Evolutionary conservation across 92 coral and sea anemone species (phyloP).

Genomic region (Pocillopora meandrina): DNA sequence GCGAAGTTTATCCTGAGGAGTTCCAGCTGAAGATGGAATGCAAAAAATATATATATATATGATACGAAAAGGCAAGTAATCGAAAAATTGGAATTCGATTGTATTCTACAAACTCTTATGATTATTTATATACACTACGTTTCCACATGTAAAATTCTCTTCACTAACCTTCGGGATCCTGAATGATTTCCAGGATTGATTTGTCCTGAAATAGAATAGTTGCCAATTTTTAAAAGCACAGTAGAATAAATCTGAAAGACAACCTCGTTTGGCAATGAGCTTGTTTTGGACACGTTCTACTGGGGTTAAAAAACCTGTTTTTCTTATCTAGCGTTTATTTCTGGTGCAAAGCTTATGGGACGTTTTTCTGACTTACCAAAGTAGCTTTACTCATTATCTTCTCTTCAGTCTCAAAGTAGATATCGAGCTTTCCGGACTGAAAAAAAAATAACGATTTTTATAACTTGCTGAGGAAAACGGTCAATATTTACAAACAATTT

Average conservation of each 20-base stretch:
- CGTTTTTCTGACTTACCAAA: conserved; percentile 57
- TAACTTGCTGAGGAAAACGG: neutral
- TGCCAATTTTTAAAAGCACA: neutral
- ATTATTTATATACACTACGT: no score
- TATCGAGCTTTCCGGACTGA: conserved; percentile 90
- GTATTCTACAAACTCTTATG: no score
- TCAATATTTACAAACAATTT: no score
- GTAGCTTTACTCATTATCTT: conserved; percentile 98
- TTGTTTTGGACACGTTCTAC: neutral
- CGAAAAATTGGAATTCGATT: no score
- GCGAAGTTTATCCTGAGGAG: conserved; percentile 94
- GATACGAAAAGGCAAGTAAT: no score
- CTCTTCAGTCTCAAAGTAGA: conserved; percentile 96
- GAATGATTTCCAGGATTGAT: conserved; percentile 96
- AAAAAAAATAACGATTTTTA: conserved; percentile 19
- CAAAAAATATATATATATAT: no score
- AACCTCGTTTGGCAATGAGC: neutral
- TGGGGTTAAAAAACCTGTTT: no score
- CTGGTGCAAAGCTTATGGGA: neutral
- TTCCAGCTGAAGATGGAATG: conserved; percentile 71
- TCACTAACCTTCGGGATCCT: conserved; percentile 92
- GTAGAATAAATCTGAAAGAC: neutral
- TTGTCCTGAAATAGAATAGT: conserved; percentile 71
- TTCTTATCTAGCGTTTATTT: no score
- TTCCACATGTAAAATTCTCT: neutral